phyloP scores from a whole-genome alignment of 2,113 vertebrate genomes.

The Campylorhamphus procurvoides region DNA sequence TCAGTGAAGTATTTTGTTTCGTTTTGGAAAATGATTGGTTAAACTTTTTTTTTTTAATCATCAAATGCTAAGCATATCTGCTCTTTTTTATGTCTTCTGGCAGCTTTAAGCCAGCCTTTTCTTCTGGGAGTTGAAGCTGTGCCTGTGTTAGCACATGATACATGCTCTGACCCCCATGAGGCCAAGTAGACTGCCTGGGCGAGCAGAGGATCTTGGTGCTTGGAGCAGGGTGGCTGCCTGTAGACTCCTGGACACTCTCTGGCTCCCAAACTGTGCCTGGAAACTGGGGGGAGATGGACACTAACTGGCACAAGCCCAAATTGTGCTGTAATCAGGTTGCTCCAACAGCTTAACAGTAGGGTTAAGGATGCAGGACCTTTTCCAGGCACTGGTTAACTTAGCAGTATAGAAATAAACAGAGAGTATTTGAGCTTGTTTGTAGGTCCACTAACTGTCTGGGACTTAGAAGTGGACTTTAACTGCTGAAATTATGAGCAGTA shows the following conservation, averaged over 20 bases:
- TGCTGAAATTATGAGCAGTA: neutral
- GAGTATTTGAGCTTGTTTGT: neutral
- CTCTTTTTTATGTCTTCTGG: neutral
- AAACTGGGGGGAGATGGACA: neutral
- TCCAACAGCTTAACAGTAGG: neutral
- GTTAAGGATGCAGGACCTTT: neutral
- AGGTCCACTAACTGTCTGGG: neutral
- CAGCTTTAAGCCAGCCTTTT: neutral
- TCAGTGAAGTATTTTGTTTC: neutral
- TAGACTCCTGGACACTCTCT: neutral
- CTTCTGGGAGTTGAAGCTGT: neutral
- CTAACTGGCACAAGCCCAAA: neutral
- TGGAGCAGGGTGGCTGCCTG: accelerated
- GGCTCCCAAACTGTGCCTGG: neutral
- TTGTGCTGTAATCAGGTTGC: accelerated
- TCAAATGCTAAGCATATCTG: neutral
- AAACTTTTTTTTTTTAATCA: neutral
- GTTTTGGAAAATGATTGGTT: neutral
- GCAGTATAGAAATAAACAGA: neutral
- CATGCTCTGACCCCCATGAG: accelerated
- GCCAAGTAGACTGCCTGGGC: neutral
- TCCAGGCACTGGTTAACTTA: neutral
- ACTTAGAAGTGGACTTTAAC: neutral
- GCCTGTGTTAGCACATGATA: neutral
- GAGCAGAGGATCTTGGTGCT: accelerated